Percentiles rank a stretch among this genome's conserved stretches.
Evolutionary conservation across 2,797 vertebrate species (phyloP).

Genomic region (Molossus alvarezi): DNA sequence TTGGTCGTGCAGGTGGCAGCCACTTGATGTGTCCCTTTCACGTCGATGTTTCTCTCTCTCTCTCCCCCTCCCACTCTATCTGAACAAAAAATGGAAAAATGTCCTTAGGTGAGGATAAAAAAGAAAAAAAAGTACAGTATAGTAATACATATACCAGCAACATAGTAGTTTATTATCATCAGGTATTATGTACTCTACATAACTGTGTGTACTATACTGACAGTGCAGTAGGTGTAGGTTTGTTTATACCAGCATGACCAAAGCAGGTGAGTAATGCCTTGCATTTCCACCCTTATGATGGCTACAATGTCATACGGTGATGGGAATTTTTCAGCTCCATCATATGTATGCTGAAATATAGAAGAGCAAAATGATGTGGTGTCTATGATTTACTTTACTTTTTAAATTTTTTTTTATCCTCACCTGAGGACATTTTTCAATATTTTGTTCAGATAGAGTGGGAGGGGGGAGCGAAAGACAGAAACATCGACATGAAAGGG

Average conservation of each 20-base stretch:
- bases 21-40: no score
- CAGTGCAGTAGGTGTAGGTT: not conserved
- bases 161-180: not conserved
- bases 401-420: no score
- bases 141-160: not conserved
- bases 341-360: not conserved
- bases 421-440: no score
- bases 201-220: not conserved
- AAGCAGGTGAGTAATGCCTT: not conserved
- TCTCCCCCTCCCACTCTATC: no score
- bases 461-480: no score
- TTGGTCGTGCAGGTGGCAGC: no score
- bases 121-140: no score
- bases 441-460: no score
- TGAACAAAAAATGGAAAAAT: no score
- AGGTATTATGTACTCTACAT: not conserved
- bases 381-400: constrained; percentile 19
- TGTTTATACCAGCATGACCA: not conserved
- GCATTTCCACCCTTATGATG: not conserved
- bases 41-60: no score
- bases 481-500: no score
- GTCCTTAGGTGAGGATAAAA: no score
- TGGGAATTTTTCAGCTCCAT: not conserved
- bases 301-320: not conserved
- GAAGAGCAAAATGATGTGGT: constrained; percentile 9